Percentiles rank a stretch among this genome's conserved stretches.
Conservation (phyloP, 2,888 invertebrate genomes). For the Dioctria linearis region DNA sequence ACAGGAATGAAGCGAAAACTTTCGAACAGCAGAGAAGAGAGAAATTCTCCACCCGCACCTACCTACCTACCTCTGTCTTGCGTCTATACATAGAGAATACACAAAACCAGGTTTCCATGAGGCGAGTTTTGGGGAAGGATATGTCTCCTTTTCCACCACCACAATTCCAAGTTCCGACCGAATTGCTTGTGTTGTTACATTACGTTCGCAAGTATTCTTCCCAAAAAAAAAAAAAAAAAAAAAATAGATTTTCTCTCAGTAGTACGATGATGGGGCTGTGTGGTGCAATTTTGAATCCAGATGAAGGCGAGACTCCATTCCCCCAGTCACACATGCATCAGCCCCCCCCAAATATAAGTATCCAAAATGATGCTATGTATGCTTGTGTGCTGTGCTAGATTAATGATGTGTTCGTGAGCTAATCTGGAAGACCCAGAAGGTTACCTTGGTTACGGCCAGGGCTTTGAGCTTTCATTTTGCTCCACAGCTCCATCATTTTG, state of each 20-base stretch:
- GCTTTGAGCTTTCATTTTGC: conserved; percentile 52
- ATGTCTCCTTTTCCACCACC: not conserved
- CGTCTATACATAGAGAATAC: not conserved
- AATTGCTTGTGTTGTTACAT: not conserved
- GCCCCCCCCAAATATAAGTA: not conserved
- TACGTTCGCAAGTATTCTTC: conserved; percentile 37
- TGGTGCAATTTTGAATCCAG: conserved; percentile 34
- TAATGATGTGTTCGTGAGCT: conserved; percentile 36
- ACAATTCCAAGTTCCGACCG: not conserved
- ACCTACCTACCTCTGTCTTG: not conserved
- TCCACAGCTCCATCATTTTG: conserved; percentile 44
- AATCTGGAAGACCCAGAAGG: conserved; percentile 50
- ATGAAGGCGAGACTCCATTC: conserved; percentile 28
- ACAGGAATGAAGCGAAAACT: conserved; percentile 22
- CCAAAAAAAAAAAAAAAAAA: conserved; percentile 20
- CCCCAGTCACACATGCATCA: conserved; percentile 9
- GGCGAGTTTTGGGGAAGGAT: not conserved
- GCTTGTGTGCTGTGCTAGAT: conserved; percentile 6
- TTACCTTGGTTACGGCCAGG: conserved; percentile 55
- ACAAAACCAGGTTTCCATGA: not conserved
- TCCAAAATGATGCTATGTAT: not conserved
- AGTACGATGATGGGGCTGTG: conserved; percentile 15
- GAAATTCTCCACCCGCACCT: not conserved
- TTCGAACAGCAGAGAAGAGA: not conserved
- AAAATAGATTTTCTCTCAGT: not conserved